phyloP scores from a whole-genome alignment of 2,113 vertebrate genomes.

The Heptranchias perlo region DNA sequence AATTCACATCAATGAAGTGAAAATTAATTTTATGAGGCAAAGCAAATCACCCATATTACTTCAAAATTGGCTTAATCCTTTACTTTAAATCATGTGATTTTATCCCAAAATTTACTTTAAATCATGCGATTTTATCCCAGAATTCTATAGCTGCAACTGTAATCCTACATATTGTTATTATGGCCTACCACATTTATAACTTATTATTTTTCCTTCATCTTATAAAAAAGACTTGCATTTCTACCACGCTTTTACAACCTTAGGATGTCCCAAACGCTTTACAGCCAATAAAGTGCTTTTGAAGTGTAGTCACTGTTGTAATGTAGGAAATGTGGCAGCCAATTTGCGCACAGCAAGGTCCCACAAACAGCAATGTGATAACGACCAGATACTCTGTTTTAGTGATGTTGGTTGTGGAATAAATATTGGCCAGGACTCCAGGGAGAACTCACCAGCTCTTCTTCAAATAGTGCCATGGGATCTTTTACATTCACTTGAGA shows the following conservation, averaged over 20 bases:
- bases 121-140: background rate
- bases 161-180: too few species aligned
- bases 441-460: background rate
- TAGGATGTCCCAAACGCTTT: too few species aligned
- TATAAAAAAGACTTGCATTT: background rate
- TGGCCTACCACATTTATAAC: background rate
- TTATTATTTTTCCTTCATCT: background rate
- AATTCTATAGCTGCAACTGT: background rate
- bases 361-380: background rate
- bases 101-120: background rate
- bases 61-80: background rate
- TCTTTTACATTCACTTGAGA: background rate
- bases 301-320: background rate
- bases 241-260: too few species aligned
- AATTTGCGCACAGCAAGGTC: background rate
- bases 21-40: background rate
- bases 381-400: background rate
- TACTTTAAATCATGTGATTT: background rate
- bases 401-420: background rate
- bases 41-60: background rate
- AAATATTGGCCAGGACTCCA: too few species aligned
- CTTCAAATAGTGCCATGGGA: background rate
- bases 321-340: background rate
- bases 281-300: background rate
- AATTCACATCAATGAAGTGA: background rate